Conservation (phyloP, 2,797 vertebrate genomes). For the Mormyrus hasselquistii region DNA sequence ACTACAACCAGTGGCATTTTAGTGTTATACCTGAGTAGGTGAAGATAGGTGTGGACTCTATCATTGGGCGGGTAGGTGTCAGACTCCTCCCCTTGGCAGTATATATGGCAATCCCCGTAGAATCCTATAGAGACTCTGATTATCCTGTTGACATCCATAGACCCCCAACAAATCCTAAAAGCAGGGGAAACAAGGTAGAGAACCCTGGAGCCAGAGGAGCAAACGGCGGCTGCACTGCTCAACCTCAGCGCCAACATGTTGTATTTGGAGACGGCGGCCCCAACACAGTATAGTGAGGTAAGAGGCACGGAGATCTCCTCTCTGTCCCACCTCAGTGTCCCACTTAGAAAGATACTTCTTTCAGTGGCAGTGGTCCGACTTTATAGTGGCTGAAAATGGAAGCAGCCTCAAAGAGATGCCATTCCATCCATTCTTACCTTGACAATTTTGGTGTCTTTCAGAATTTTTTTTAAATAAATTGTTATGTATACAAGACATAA, state of each 20-base stretch:
- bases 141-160: conserved; percentile 63
- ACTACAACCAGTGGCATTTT: conserved; percentile 29
- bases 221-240: conserved; percentile 91
- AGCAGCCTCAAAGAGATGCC: neutral
- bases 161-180: conserved; percentile 56
- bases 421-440: neutral
- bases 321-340: neutral
- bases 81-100: conserved; percentile 80
- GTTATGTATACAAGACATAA: neutral
- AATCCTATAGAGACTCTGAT: conserved; percentile 74
- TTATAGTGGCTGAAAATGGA: neutral
- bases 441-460: neutral
- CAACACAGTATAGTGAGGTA: conserved; percentile 97
- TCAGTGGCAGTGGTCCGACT: neutral
- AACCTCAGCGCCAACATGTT: conserved; percentile 99
- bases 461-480: neutral
- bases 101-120: conserved; percentile 81
- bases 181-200: conserved; percentile 72
- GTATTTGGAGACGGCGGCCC: conserved; percentile 96
- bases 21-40: conserved; percentile 37
- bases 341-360: neutral
- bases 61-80: conserved; percentile 87
- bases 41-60: conserved; percentile 72
- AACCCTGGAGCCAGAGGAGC: conserved; percentile 97
- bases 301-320: conserved; percentile 44